A percentile compares a stretch with the other conserved stretches of the same genome.
phyloP scores from a whole-genome alignment of 2,888 invertebrate species.

The Cataglyphis albicans region DNA sequence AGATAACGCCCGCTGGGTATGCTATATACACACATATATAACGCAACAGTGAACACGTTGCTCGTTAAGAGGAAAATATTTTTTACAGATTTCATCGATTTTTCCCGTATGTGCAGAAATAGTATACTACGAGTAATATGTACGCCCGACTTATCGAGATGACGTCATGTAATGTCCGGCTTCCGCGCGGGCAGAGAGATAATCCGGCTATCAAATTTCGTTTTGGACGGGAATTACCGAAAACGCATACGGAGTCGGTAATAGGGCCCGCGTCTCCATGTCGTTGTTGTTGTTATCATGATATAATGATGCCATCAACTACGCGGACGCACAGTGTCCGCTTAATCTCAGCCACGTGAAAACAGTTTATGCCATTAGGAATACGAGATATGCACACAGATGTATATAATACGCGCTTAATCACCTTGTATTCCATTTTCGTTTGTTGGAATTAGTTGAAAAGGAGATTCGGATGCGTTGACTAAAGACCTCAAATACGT shows the following conservation, averaged over 20 bases:
- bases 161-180: conserved; percentile 3
- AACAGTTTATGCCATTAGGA: conserved; percentile 47
- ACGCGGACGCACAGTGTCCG: conserved; percentile 15
- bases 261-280: conserved; percentile 34
- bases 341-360: conserved; percentile 33
- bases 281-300: background rate
- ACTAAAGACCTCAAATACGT: background rate
- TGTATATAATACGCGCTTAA: background rate
- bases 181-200: background rate
- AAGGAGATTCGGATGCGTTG: background rate
- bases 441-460: conserved; percentile 9
- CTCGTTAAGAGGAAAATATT: conserved; percentile 44
- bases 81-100: conserved; percentile 34
- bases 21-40: background rate
- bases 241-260: conserved; percentile 26
- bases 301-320: conserved; percentile 55
- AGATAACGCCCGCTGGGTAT: conserved; percentile 20
- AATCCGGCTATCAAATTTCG: conserved; percentile 49
- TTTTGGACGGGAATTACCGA: conserved; percentile 39
- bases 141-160: conserved; percentile 32
- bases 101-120: background rate
- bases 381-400: background rate
- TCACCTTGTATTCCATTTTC: conserved; percentile 19
- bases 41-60: conserved; percentile 14
- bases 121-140: conserved; percentile 3